Conservation (phyloP, 2,888 invertebrate genomes). For the Lithophane socia region DNA sequence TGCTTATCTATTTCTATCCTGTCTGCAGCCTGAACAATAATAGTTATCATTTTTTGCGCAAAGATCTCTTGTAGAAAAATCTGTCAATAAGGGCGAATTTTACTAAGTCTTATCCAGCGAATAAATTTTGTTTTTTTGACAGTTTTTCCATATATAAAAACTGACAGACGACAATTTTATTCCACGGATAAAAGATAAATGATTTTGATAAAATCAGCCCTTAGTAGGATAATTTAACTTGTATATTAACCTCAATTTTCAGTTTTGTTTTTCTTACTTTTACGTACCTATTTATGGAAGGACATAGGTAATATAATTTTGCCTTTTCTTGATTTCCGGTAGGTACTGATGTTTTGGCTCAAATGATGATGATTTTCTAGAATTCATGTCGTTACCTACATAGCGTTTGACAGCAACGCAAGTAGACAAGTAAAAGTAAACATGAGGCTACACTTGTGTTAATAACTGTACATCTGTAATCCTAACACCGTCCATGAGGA, state of each 20-base stretch:
- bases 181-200: too few species aligned
- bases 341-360: neutral
- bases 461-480: constrained; percentile 50
- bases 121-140: too few species aligned
- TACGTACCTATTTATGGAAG: neutral
- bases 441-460: constrained; percentile 12
- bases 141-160: too few species aligned
- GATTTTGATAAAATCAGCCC: too few species aligned
- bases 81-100: too few species aligned
- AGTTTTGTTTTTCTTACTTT: neutral
- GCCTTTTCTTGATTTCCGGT: neutral
- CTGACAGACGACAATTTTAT: too few species aligned
- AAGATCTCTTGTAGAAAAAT: neutral
- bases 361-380: neutral
- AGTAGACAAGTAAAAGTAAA: neutral
- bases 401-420: neutral
- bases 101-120: too few species aligned
- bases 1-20: neutral
- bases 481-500: constrained; percentile 66
- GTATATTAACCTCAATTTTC: neutral
- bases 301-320: too few species aligned
- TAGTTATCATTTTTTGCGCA: neutral
- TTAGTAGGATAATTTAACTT: too few species aligned
- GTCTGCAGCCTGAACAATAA: too few species aligned
- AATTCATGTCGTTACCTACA: neutral